Percentiles rank a stretch among this genome's conserved stretches.
phyloP scores from a whole-genome alignment of 2,888 invertebrate genomes.

The Polietes domitor region DNA sequence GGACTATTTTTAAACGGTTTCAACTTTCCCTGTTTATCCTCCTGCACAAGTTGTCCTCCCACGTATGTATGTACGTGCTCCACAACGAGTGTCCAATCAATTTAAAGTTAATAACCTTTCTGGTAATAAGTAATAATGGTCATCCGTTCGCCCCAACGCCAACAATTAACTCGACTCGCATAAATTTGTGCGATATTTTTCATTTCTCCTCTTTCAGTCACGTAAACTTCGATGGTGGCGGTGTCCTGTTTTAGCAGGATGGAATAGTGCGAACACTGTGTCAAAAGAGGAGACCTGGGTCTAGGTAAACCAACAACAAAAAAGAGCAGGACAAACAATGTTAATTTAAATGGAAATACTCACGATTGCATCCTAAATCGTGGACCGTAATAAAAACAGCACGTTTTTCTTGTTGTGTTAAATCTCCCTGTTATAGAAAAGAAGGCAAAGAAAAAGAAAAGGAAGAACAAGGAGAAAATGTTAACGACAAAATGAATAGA shows the following conservation, averaged over 20 bases:
- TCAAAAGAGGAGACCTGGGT: no score
- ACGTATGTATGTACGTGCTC: constrained; percentile 11
- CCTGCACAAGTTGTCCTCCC: no score
- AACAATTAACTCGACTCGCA: not conserved
- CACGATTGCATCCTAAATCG: constrained; percentile 92
- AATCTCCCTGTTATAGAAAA: constrained; percentile 86
- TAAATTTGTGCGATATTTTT: not conserved
- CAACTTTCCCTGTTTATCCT: no score
- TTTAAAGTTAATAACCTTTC: not conserved
- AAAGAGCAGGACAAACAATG: not conserved
- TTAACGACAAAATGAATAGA: constrained; percentile 37
- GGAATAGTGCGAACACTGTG: no score
- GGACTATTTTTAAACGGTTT: no score
- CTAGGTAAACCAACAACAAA: no score
- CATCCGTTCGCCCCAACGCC: not conserved
- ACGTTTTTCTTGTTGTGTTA: constrained; percentile 89
- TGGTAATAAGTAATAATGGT: not conserved
- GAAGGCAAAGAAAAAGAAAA: not conserved
- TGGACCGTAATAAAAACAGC: constrained; percentile 94
- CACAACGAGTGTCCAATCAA: not conserved
- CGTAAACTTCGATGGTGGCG: not conserved
- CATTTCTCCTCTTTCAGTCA: not conserved
- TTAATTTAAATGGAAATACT: constrained; percentile 78
- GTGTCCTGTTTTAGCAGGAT: not conserved
- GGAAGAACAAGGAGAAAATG: not conserved